Evolutionary conservation across 2,113 vertebrate genomes (phyloP), one percentile per base, ranked within the genome.

Genomic region (Cyprinus carpio): DNA sequence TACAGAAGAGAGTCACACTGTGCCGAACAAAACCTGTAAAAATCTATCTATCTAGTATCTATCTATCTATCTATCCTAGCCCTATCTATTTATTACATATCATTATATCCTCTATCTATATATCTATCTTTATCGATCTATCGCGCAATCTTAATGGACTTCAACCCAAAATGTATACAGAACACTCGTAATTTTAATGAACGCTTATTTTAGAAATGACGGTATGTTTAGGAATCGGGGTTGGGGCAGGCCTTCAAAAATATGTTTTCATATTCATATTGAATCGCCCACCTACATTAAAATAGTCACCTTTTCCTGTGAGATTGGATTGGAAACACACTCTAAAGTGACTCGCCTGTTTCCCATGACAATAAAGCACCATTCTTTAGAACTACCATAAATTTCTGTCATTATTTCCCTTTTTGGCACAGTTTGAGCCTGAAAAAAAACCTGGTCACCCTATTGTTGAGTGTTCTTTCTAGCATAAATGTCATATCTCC

Each of bases 401-500:
- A 29, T 29, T 75, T 7, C 7, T 75, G 74, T 46, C 74, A 51
- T 54, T 54, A 51, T 51, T 49, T 75, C 25, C 23, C 37, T 46
- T 46, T 74, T 74, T 46, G 71, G 11, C 1, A 1, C 43, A 16
- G 43, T 29, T 75, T 54, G 46, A 76, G n/a, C 6, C 4, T 4
- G 74, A 76, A 51, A 43, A 34, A 51, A 40, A 43, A 43, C 43
- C 15, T 54, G 43, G 3, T 75, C 7, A 51, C 46, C 7, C 46
- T 20, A 76, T 54, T 76, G 46, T 75, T 0, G 8, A 76, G 46
- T 76, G 74, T 54, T 76, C 46, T 29, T 81, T 27, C 13, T 40
- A 46, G 58, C 78, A 75, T 81, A 27, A 81, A 64, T n/a, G 37
- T n/a, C 58, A 37, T n/a, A 64, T 64, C 60, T 81, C 58, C n/a